phyloP scores from a whole-genome alignment of 2,888 invertebrate genomes.

The Conops quadrifasciatus region DNA sequence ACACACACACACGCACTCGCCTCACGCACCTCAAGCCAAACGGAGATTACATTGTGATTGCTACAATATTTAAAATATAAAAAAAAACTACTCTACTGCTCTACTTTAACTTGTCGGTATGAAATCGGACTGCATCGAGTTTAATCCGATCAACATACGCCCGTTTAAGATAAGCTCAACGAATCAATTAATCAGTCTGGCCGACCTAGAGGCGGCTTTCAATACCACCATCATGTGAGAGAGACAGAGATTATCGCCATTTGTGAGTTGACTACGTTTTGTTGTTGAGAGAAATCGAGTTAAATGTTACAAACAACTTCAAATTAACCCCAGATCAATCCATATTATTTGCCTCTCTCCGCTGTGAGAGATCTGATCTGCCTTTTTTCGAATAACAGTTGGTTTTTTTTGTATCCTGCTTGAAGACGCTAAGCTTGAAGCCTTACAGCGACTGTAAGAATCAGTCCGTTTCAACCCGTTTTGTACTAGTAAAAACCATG shows the following conservation, averaged over 20 bases:
- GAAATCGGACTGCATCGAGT: slow-evolving; percentile 10
- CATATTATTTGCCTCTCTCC: slow-evolving; percentile 22
- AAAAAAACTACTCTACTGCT: slow-evolving; percentile 15
- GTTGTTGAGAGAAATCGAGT: slow-evolving; percentile 4
- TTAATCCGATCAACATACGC: neutral
- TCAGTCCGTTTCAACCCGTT: slow-evolving; percentile 17
- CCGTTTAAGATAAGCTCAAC: neutral
- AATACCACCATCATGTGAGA: slow-evolving; percentile 1
- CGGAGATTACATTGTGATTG: neutral
- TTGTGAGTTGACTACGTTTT: slow-evolving; percentile 12
- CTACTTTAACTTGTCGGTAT: slow-evolving; percentile 14
- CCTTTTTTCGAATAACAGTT: slow-evolving; percentile 23
- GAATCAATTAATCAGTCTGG: slow-evolving; percentile 2
- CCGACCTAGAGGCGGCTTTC: neutral
- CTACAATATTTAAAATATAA: neutral
- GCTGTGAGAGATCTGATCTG: slow-evolving; percentile 15
- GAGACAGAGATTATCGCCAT: slow-evolving; percentile 5
- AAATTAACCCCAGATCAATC: slow-evolving; percentile 16
- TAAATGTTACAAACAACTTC: neutral
- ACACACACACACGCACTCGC: slow-evolving; percentile 6
- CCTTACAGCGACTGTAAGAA: slow-evolving; percentile 24
- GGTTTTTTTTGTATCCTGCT: slow-evolving; percentile 37
- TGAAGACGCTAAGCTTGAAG: slow-evolving; percentile 27
- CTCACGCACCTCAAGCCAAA: slow-evolving; percentile 1
- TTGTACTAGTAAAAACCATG: slow-evolving; percentile 54